A percentile compares a stretch with the other conserved stretches of the same genome.
phyloP scores from a whole-genome alignment of 2,888 invertebrate species.

The Cartodere bifasciata region DNA sequence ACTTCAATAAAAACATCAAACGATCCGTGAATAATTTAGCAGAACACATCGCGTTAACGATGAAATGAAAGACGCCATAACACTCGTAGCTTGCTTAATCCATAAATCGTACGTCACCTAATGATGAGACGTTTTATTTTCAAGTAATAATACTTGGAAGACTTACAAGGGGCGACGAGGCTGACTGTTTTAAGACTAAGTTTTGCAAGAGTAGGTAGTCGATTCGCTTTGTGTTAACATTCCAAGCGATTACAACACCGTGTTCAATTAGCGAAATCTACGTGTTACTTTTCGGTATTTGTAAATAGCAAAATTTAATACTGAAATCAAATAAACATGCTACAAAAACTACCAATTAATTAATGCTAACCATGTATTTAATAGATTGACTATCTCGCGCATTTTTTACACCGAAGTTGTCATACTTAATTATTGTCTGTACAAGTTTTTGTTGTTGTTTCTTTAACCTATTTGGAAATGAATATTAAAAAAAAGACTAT shows the following conservation, averaged over 20 bases:
- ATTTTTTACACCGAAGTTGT: too few relatives aligned
- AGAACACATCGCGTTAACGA: conserved; percentile 13
- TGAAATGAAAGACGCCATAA: conserved; percentile 16
- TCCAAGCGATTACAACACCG: conserved; percentile 18
- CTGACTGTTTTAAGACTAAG: conserved; percentile 15
- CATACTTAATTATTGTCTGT: too few relatives aligned
- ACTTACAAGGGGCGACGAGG: conserved; percentile 19
- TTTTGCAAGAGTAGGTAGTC: conserved; percentile 2
- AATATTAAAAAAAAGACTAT: too few relatives aligned
- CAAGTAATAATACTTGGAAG: conserved; percentile 23
- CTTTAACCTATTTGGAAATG: too few relatives aligned
- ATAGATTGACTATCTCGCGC: too few relatives aligned
- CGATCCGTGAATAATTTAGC: conserved; percentile 11
- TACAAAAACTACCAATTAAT: too few relatives aligned
- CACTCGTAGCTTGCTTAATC: conserved; percentile 16
- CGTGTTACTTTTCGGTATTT: conserved; percentile 19
- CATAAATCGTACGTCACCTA: conserved; percentile 24
- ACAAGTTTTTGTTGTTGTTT: too few relatives aligned
- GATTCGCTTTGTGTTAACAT: conserved; percentile 16
- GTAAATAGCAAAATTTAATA: conserved; percentile 19
- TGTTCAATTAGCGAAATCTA: conserved; percentile 22
- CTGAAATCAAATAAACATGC: conserved; percentile 17
- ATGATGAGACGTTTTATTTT: conserved; percentile 25
- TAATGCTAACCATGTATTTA: too few relatives aligned
- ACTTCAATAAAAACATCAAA: conserved; percentile 14